phyloP scores from a whole-genome alignment of 2,888 invertebrate genomes.

The Aradus depressus region DNA sequence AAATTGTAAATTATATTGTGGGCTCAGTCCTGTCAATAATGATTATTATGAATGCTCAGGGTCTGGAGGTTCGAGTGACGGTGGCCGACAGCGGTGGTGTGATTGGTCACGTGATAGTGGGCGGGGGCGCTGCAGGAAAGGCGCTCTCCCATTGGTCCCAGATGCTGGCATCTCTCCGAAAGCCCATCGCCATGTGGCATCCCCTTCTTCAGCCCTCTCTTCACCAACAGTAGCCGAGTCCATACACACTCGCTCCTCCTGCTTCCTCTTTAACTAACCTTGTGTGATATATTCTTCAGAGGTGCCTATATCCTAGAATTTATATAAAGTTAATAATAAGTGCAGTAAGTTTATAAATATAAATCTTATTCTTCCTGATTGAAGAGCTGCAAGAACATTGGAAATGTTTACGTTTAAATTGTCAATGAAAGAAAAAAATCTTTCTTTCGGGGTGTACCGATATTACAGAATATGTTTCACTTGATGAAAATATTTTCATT shows the following conservation, averaged over 20 bases:
- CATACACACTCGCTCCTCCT: constrained; percentile 1
- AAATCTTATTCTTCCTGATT: no score
- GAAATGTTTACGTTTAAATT: no score
- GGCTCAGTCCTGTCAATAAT: background rate
- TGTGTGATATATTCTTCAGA: constrained; percentile 14
- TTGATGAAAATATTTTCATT: no score
- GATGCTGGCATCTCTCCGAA: constrained; percentile 66
- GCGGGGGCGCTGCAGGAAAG: constrained; percentile 58
- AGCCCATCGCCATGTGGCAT: constrained; percentile 79
- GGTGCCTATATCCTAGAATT: constrained; percentile 13
- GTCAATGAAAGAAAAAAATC: no score
- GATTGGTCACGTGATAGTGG: constrained; percentile 68
- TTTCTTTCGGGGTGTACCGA: no score
- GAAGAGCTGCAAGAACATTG: no score
- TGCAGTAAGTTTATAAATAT: no score
- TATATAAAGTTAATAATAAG: no score
- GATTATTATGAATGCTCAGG: constrained; percentile 38
- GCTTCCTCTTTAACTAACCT: constrained; percentile 13
- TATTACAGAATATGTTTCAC: no score
- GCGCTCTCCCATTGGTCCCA: constrained; percentile 71
- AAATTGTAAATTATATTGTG: background rate
- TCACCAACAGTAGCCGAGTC: background rate
- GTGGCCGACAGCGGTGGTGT: constrained; percentile 45
- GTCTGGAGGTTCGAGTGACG: constrained; percentile 58
- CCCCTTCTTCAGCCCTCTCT: constrained; percentile 39